Evolutionary conservation across 2,888 invertebrate genomes (phyloP), one percentile per base, ranked within the genome.

Genomic region (Stegophylla sp.): DNA sequence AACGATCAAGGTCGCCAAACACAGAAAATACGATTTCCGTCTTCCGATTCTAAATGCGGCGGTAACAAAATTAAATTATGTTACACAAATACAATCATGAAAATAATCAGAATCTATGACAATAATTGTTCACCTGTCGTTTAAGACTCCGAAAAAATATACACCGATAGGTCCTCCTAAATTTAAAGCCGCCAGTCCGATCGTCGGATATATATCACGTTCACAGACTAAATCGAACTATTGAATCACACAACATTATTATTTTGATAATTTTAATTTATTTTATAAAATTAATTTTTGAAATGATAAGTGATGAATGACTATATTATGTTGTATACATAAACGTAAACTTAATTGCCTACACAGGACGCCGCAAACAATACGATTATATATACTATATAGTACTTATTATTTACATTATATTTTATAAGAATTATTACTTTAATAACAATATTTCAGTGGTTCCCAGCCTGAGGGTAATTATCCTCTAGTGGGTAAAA

Each of bases 161-260:
- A 96, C 96, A 41, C 96, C 96, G 82, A 96, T 90, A 0, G 96
- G 95, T 15, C 95, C 95, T 67, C 96, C 96, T 51, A 93, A 88
- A 86, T 96, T 96, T 77, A 96, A 89, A 4, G 94, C 93, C 0
- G 93, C 94, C 84, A 96, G 88, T 10, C 94, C 94, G 77, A 96
- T 89, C 0, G 95, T 95, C 3, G 96, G 95, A 87, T 95, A 95
- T 84, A 95, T 93, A 83, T 92, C 92, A 84, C 91, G 90, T 81
- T 94, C 93, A 86, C 96, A 96, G 66, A 96, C 96, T 85, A 97
- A 89, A 88, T 95, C 91, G 87, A 94, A 96, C 96, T 96, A 89
- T 51, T 23, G 23, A 3, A 77, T 28, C 10, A 66, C 45, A 48
- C 26, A 23, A 26, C 17, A 26, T 3, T 13, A 17, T 59, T 3